A percentile compares a stretch with the other conserved stretches of the same genome.
These are phyloP conservation scores for Liopterus haemorrhoidalis DNA, from an alignment of 2,888 invertebrate species.

Conservation along the genomic window DNA sequence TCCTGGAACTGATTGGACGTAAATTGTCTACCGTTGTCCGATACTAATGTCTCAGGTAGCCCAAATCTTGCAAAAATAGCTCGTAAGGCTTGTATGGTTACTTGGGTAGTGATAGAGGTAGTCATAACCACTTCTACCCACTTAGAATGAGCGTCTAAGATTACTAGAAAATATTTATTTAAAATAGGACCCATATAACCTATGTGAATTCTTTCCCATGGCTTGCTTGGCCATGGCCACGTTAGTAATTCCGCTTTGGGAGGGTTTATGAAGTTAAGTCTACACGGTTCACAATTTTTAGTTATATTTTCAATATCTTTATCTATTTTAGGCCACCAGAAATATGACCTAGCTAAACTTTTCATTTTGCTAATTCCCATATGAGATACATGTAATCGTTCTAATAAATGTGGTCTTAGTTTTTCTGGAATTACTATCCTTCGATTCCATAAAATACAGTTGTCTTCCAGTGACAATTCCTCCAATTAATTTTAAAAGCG, in stretches of 20 bases:
- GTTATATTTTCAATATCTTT: slow-evolving; percentile 18
- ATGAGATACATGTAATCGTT: slow-evolving; percentile 20
- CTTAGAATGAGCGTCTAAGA: slow-evolving; percentile 24
- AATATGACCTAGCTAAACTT: slow-evolving; percentile 21
- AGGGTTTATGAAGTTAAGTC: slow-evolving; percentile 13
- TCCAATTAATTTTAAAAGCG: no score
- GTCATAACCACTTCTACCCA: no score
- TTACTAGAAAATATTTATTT: slow-evolving; percentile 24
- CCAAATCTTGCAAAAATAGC: neutral
- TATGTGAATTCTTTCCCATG: slow-evolving; percentile 30
- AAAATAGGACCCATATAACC: slow-evolving; percentile 27
- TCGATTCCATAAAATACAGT: no score
- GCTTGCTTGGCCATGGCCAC: slow-evolving; percentile 26
- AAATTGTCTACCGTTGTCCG: slow-evolving; percentile 1
- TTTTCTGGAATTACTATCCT: neutral
- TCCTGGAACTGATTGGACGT: neutral
- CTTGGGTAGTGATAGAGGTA: neutral
- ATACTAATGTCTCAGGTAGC: neutral
- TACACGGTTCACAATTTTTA: slow-evolving; percentile 20
- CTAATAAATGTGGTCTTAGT: slow-evolving; percentile 8
- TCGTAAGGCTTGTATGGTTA: neutral
- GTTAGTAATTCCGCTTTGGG: slow-evolving; percentile 11
- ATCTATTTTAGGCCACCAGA: slow-evolving; percentile 27
- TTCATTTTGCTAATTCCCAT: slow-evolving; percentile 23
- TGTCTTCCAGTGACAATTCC: no score